Conservation (phyloP, 1,140 invertebrate species). For the Drosophila tropicalis region DNA sequence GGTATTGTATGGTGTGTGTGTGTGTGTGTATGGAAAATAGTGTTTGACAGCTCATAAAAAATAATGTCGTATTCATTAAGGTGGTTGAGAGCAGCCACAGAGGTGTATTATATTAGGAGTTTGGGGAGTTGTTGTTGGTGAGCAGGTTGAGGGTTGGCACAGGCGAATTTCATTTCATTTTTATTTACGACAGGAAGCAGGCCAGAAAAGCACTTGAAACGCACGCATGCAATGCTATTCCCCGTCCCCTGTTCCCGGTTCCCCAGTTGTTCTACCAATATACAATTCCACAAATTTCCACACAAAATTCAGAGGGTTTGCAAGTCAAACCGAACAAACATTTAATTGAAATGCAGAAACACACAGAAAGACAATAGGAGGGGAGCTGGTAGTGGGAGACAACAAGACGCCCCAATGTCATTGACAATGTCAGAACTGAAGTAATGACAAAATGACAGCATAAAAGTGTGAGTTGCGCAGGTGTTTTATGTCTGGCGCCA, state of each 20-base stretch:
- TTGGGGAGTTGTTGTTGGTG: background rate
- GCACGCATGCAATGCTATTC: conserved; percentile 68
- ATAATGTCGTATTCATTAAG: conserved; percentile 81
- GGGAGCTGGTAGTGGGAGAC: conserved; percentile 19
- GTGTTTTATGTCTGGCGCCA: conserved; percentile 62
- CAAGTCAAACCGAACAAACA: conserved; percentile 50
- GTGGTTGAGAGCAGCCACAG: conserved; percentile 42
- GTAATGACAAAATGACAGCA: conserved; percentile 51
- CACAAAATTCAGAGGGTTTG: background rate
- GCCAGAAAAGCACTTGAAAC: conserved; percentile 73
- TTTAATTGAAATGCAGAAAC: conserved; percentile 61
- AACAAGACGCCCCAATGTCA: conserved; percentile 55
- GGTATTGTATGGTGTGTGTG: conserved; percentile 6
- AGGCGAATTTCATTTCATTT: conserved; percentile 71
- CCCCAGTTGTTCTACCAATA: background rate
- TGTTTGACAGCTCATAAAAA: conserved; percentile 82
- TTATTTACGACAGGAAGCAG: conserved; percentile 80
- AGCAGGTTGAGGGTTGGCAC: conserved; percentile 53
- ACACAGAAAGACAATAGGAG: background rate
- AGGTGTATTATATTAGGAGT: background rate
- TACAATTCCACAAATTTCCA: background rate
- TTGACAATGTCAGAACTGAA: conserved; percentile 65
- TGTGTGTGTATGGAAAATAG: conserved; percentile 75
- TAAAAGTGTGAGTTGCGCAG: conserved; percentile 51
- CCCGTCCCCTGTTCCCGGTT: background rate